Evolutionary conservation across 2,797 vertebrate species (phyloP), one percentile per base, ranked within the genome.

Genomic region (Ptychadena robeensis): DNA sequence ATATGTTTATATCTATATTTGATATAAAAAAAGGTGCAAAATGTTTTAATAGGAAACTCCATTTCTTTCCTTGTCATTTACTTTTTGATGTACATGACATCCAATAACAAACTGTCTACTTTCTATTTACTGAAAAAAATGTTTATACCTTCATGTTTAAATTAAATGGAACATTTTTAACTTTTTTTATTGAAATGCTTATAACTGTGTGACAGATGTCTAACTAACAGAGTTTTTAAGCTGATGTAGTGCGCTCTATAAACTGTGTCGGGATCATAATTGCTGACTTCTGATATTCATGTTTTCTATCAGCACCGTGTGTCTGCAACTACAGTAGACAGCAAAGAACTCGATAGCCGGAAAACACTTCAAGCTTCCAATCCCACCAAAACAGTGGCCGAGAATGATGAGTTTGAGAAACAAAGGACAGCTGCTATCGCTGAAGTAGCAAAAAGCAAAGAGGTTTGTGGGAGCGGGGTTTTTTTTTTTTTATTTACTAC

Each of bases 401-500:
- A 98, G 88, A 97, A 98, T 32, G 96, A 98, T 81, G 97, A 99
- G 89, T 99, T 99, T 92, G 96, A 98, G 88, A 99, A 98, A 89
- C 98, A 99, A 87, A 94, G 98, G 85, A 96, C 93, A 10, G 97
- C 98, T 81, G 97, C 96, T 61, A 99, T 99, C 40, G 98, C 98
- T 27, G 97, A 99, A 92, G 95, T 99, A 70, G 94, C 98, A 79
- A 99, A 97, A 90, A 97, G 93, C 91, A 99, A 99, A 92, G 98
- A 99, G 94, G 98, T 98, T 82, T 65, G 61, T 38, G 27, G 25
- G 11, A 10, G 61, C 38, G 27, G 25, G 11, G 10, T 25, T 70
- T 67, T 28, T 53, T 61, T n/a, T 27, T 11, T 25, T 14, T 6
- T 28, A 11, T 15, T 28, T 40, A 12, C 14, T 70, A 2, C 18